Evolutionary conservation across 2,797 vertebrate species (phyloP).

Genomic region (Ctenopoma multispine): DNA sequence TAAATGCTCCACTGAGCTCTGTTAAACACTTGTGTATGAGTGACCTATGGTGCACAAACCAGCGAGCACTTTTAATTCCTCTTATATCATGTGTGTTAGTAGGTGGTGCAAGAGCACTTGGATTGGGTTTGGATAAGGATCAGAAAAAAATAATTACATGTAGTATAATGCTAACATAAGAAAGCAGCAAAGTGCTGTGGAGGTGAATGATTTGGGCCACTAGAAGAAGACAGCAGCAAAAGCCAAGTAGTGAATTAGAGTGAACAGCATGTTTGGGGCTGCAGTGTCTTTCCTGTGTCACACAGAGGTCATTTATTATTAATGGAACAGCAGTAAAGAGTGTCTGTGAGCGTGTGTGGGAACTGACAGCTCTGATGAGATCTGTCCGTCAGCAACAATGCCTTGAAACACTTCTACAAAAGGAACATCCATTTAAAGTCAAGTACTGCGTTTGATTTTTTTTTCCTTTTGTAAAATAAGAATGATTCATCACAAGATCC

Average conservation of each 20-base stretch:
- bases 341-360: no score
- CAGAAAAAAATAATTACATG: no score
- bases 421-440: no score
- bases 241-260: slow-evolving; percentile 9
- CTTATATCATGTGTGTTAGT: not conserved
- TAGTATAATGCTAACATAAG: not conserved
- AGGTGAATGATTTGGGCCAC: not conserved
- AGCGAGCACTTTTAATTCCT: not conserved
- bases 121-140: no score
- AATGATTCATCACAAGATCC: slow-evolving; percentile 18
- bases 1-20: not conserved
- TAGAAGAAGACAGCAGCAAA: not conserved
- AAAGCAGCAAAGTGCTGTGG: not conserved
- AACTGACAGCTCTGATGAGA: no score
- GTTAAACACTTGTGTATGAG: not conserved
- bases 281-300: slow-evolving; percentile 61
- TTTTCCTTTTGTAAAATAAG: slow-evolving; percentile 9
- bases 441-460: no score
- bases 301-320: slow-evolving; percentile 80
- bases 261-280: slow-evolving; percentile 31
- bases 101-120: no score
- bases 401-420: no score
- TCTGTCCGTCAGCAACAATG: no score
- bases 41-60: not conserved
- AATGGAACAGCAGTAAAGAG: slow-evolving; percentile 57